Evolutionary conservation across 2,113 vertebrate genomes (phyloP), one percentile per base, ranked within the genome.

Genomic region (Macrotis lagotis): DNA sequence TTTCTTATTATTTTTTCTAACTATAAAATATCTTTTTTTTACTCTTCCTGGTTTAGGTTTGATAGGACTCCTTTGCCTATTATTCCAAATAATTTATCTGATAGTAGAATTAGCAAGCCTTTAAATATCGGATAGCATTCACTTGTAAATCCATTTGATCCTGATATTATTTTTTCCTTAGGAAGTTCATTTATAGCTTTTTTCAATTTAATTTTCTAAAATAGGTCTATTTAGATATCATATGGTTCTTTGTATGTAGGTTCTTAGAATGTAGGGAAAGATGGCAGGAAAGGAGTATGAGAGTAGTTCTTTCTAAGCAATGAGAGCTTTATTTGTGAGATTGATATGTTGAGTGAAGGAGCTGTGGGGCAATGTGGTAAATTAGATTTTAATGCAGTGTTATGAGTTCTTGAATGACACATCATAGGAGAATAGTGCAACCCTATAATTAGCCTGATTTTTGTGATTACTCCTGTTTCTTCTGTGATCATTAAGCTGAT

Each of bases 391-490:
- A 83, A 92, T 93, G 95, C 91, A 95, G 19, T 96, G 93, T 91
- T 94, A 91, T 94, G 90, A 95, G 93, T 94, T 90, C 12, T 93
- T 83, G 91, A 55, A 98, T 52, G 93, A 52, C 83, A 22, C 66
- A 93, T 88, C 44, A 93, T 94, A 91, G 66, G 95, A 37, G 55
- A 96, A 94, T 53, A 96, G 66, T 92, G 93, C 89, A 94, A 51
- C 88, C 92, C 88, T 95, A 51, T 48, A 93, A 91, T 96, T 93
- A 94, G 83, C 91, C 95, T 95, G 55, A 48, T 89, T 1, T 74
- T 97, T 94, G 66, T 97, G 94, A 94, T 97, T 97, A 59, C 14
- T 93, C 90, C 90, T 96, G 28, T 95, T 97, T 95, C 48, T 91
- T 97, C 93, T 97, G 49, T 95, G 97, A 44, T 96, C 96, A 96